A percentile compares a stretch with the other conserved stretches of the same genome.
These are phyloP conservation scores for Drosophila kurseongensis DNA, from an alignment of 1,140 invertebrate species.

Conservation along the genomic window DNA sequence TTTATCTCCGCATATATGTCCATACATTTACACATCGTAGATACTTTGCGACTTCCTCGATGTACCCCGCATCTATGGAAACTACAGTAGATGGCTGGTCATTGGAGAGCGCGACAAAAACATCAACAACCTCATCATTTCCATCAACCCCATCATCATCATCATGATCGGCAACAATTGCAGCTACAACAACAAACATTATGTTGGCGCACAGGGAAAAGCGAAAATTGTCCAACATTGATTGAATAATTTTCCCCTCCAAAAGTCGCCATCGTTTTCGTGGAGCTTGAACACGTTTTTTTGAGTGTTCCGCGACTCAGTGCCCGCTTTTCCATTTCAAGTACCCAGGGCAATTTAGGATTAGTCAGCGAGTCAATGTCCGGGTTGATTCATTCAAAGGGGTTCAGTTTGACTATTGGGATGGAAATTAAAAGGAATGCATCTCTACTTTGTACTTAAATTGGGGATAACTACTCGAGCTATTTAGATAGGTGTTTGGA, in stretches of 20 bases:
- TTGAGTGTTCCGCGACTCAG: slow-evolving; percentile 8
- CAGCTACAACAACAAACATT: slow-evolving; percentile 56
- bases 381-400: slow-evolving; percentile 16
- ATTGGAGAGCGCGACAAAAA: slow-evolving; percentile 24
- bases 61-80: slow-evolving; percentile 55
- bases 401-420: background rate
- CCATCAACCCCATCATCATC: slow-evolving; percentile 11
- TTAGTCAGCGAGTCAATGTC: slow-evolving; percentile 38
- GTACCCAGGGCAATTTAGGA: slow-evolving; percentile 15
- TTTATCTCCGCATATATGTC: slow-evolving; percentile 12
- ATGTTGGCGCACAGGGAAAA: slow-evolving; percentile 56
- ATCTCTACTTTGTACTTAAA: background rate
- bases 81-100: slow-evolving; percentile 43
- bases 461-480: background rate
- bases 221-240: slow-evolving; percentile 75
- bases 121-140: slow-evolving; percentile 47
- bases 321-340: slow-evolving; percentile 30
- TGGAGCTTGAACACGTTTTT: slow-evolving; percentile 30
- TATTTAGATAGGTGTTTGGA: too few relatives aligned
- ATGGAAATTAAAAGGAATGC: slow-evolving; percentile 8
- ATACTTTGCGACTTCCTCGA: slow-evolving; percentile 51
- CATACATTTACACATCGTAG: slow-evolving; percentile 7
- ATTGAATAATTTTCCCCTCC: slow-evolving; percentile 74
- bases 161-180: slow-evolving; percentile 52
- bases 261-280: slow-evolving; percentile 20